Evolutionary conservation across 1,140 invertebrate species (phyloP), one percentile per base, ranked within the genome.

Genomic region (Pseudachorutes palmiensis): DNA sequence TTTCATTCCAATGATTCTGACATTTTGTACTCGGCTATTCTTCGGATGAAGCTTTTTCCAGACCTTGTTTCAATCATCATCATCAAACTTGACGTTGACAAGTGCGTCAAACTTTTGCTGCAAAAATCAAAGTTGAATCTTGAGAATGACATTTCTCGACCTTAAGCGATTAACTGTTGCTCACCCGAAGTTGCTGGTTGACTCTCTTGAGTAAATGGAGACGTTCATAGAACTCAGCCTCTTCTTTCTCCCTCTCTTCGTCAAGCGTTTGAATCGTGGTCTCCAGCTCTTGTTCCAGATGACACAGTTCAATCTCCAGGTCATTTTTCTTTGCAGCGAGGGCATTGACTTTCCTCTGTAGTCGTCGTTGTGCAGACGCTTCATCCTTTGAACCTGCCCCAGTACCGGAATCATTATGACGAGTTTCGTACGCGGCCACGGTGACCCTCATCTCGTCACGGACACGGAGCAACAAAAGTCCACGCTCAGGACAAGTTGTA

Each of bases 341-440:
- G 5, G 9, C 9, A 14, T 61, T 32, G 2, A 30, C 29, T 30
- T 61, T 61, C 5, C 59, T 3, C 14, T 26, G 26, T 3, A 9
- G 19, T 26, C 29, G 33, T 12, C 22, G 59, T 12, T 30, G 59
- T 9, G 29, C 19, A 16, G 73, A 1, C 84, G 83, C 76, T 86
- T 86, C 36, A 84, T 78, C 74, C n/a, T n/a, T n/a, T n/a, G n/a
- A n/a, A n/a, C n/a, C n/a, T 86, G 82, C 28, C 85, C 84, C 76
- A 85, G 86, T 1, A 83, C 83, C 57, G 86, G 83, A 82, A 69
- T 81, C 83, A 71, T 86, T 85, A 70, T 85, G 83, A 22, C 86
- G 76, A 16, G 80, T 81, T 73, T 85, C 82, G 70, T 84, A 86
- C 24, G 84, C 82, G 59, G 81, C 79, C 14, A 86, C 78, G 0